These are phyloP conservation scores for Malurus melanocephalus DNA, from an alignment of 2,113 vertebrate species.

Conservation along the genomic window DNA sequence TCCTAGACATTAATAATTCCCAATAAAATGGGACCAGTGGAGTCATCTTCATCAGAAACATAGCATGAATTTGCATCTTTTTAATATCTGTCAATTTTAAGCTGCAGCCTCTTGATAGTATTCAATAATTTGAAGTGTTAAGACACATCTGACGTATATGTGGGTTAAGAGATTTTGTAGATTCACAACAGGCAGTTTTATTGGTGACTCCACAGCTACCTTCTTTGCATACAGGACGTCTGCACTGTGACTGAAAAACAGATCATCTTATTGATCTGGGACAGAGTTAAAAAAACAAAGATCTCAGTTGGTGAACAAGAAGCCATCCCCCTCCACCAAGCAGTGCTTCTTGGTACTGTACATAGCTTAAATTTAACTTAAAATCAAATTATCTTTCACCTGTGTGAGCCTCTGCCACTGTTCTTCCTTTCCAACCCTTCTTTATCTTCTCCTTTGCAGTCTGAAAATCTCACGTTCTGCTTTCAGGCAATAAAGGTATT, in stretches of 20 bases:
- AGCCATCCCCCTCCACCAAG: background rate
- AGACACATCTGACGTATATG: rapidly evolving
- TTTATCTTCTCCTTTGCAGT: background rate
- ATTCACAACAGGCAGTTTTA: background rate
- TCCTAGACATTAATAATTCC: background rate
- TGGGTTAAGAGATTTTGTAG: background rate
- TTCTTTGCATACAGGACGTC: background rate
- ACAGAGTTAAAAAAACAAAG: background rate
- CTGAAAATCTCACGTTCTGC: background rate
- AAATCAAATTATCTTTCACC: background rate
- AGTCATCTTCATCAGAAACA: background rate
- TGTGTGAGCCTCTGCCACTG: background rate
- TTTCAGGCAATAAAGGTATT: background rate
- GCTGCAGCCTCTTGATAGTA: background rate
- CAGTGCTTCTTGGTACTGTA: background rate
- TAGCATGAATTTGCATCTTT: background rate
- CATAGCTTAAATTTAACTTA: background rate
- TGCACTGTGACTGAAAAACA: background rate
- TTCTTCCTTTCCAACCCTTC: background rate
- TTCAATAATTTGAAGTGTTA: background rate
- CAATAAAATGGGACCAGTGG: background rate
- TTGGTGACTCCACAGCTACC: background rate
- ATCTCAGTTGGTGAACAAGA: background rate
- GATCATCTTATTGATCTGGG: background rate
- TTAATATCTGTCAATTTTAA: background rate